Evolutionary conservation across 2,888 invertebrate species (phyloP).

Genomic region (Drosophila nigritarsus): DNA sequence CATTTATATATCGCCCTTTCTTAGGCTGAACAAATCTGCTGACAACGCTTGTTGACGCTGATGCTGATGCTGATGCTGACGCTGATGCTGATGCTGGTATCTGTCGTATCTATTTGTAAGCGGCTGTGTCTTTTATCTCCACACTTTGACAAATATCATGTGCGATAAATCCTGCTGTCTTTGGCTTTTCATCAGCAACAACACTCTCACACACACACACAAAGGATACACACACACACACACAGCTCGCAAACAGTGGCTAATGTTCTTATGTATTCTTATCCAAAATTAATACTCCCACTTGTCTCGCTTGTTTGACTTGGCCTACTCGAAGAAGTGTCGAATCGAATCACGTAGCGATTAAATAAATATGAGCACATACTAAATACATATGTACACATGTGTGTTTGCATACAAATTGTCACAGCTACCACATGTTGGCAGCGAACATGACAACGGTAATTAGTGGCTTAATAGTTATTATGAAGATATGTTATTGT

Average conservation of each 20-base stretch:
- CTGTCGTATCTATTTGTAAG: conserved; percentile 33
- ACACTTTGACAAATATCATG: conserved; percentile 62
- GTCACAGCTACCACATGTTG: not conserved
- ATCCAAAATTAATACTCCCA: conserved; percentile 1
- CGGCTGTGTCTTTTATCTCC: conserved; percentile 56
- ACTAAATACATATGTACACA: not conserved
- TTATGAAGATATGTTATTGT: not conserved
- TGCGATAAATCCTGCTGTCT: conserved; percentile 66
- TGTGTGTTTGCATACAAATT: not conserved
- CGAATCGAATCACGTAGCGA: not conserved
- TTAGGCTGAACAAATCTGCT: conserved; percentile 60
- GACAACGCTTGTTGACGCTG: conserved; percentile 48
- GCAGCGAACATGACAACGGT: not conserved
- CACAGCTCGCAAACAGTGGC: conserved; percentile 6
- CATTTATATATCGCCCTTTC: conserved; percentile 59
- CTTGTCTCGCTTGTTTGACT: conserved; percentile 9
- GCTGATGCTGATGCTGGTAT: conserved; percentile 5
- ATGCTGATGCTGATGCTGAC: not conserved
- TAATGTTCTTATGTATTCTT: conserved; percentile 16
- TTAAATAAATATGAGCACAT: conserved; percentile 1
- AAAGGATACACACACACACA: conserved; percentile 27
- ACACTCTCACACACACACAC: not conserved
- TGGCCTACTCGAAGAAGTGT: not conserved
- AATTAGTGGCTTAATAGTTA: not conserved
- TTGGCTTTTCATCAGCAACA: conserved; percentile 39